Percentiles rank a stretch among this genome's conserved stretches.
Evolutionary conservation across 1,140 invertebrate species (phyloP).

Genomic region (Colletes gigas): DNA sequence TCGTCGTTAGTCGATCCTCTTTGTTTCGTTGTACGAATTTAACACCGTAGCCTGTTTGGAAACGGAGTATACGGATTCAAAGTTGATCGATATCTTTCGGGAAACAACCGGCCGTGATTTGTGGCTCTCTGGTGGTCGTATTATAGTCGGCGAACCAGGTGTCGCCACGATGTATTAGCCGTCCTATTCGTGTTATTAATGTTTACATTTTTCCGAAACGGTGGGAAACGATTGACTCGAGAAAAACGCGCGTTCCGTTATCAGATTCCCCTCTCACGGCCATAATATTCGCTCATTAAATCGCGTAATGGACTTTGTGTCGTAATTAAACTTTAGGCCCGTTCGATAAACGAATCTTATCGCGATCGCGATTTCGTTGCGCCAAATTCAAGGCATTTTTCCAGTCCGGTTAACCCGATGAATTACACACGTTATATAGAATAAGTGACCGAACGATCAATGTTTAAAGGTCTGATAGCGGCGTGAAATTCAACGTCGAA

Average conservation of each 20-base stretch:
- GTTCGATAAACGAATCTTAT: slow-evolving; percentile 9
- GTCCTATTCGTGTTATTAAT: no score
- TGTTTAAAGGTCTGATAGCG: slow-evolving; percentile 20
- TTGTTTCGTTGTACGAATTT: no score
- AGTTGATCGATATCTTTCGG: no score
- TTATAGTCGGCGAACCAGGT: no score
- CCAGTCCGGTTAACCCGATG: not conserved
- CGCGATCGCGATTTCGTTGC: not conserved
- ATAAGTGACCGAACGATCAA: slow-evolving; percentile 26
- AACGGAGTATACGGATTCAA: no score
- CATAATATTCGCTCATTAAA: not conserved
- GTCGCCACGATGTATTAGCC: no score
- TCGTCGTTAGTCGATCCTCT: no score
- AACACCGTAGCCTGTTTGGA: no score
- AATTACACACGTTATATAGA: not conserved
- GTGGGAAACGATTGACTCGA: no score
- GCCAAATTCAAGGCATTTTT: not conserved
- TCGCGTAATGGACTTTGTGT: not conserved
- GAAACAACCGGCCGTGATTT: no score
- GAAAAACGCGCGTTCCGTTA: not conserved
- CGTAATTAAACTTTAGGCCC: not conserved
- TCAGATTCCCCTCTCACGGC: not conserved
- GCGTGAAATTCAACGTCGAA: slow-evolving; percentile 28
- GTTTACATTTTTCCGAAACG: no score
- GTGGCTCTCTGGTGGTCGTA: no score